phyloP scores from a whole-genome alignment of 2,113 vertebrate genomes.

The Centropus unirufus region DNA sequence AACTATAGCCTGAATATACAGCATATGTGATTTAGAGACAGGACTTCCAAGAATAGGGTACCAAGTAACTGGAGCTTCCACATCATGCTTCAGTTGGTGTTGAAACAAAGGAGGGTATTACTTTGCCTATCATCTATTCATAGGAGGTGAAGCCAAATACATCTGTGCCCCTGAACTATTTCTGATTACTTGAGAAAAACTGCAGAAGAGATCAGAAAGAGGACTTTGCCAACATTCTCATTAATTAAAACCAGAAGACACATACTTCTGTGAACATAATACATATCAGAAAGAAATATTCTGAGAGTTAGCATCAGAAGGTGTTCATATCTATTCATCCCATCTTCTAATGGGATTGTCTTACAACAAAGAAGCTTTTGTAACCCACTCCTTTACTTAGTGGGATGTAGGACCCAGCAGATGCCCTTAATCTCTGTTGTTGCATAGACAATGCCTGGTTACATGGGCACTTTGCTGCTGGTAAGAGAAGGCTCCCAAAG shows the following conservation, averaged over 20 bases:
- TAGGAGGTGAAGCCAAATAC: not conserved
- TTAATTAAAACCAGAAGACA: not conserved
- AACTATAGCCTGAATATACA: not conserved
- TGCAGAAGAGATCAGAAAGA: not conserved
- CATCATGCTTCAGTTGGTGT: rapidly evolving
- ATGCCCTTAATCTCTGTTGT: not conserved
- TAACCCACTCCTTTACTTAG: not conserved
- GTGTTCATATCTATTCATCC: not conserved
- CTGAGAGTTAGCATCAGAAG: not conserved
- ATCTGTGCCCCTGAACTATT: not conserved
- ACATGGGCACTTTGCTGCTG: not conserved
- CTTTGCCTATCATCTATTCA: not conserved
- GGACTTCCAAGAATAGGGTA: not conserved
- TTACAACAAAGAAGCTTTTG: not conserved
- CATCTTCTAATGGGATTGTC: not conserved
- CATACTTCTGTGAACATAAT: not conserved
- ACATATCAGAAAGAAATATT: not conserved
- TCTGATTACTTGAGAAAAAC: not conserved
- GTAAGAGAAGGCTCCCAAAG: not conserved
- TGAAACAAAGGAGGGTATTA: not conserved
- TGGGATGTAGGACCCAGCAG: not conserved
- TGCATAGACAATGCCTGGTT: no score
- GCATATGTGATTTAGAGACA: not conserved
- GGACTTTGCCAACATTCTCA: not conserved
- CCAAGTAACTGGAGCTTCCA: not conserved